Conservation (phyloP, 2,888 invertebrate genomes). For the Vanessa cardui region DNA sequence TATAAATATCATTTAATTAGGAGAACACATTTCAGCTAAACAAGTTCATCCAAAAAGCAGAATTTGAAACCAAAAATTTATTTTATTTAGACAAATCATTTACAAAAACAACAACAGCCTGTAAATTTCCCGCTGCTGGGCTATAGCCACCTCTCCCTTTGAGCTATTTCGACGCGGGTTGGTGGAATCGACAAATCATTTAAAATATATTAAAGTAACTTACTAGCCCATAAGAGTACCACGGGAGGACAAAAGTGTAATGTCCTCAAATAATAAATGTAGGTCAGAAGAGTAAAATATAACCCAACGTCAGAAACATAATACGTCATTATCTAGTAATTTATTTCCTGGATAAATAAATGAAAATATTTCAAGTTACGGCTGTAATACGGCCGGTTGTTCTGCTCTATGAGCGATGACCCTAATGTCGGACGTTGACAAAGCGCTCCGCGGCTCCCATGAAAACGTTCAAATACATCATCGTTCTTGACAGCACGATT, state of each 20-base stretch:
- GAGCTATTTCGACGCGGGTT: too few relatives aligned
- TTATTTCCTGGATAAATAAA: slow-evolving; percentile 35
- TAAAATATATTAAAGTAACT: too few relatives aligned
- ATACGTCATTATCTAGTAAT: slow-evolving; percentile 32
- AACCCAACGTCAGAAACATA: slow-evolving; percentile 27
- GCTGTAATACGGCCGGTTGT: slow-evolving; percentile 31
- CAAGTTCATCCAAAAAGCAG: too few relatives aligned
- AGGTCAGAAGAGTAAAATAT: slow-evolving; percentile 17
- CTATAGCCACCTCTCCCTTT: too few relatives aligned
- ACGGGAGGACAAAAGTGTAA: too few relatives aligned
- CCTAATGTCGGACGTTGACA: slow-evolving; percentile 78
- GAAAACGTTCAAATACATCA: slow-evolving; percentile 83
- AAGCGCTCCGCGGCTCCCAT: slow-evolving; percentile 74
- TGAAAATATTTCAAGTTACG: slow-evolving; percentile 39
- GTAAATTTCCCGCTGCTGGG: too few relatives aligned
- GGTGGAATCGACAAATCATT: too few relatives aligned
- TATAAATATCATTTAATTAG: neutral
- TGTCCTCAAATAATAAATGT: neutral
- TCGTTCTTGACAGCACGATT: slow-evolving; percentile 72
- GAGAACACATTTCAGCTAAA: too few relatives aligned
- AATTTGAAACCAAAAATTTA: too few relatives aligned
- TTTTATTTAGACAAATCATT: too few relatives aligned
- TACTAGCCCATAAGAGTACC: neutral
- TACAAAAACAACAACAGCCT: too few relatives aligned
- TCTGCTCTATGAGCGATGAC: slow-evolving; percentile 70